phyloP scores from a whole-genome alignment of 2,888 invertebrate species.

The Acronicta psi region DNA sequence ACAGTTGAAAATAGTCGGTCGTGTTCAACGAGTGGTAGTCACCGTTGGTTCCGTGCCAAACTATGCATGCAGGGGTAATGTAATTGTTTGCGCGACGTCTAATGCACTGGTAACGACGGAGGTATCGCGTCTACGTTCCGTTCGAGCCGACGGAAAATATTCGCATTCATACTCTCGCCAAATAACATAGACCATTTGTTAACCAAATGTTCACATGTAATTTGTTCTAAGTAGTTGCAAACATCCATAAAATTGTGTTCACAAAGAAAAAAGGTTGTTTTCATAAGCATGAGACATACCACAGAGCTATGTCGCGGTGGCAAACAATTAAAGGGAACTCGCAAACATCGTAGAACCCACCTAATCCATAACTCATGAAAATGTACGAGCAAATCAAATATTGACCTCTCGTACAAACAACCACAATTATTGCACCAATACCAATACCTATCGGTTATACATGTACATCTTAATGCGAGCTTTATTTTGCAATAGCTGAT shows the following conservation, averaged over 20 bases:
- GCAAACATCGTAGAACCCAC: constrained; percentile 77
- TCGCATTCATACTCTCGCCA: constrained; percentile 52
- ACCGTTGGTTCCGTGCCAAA: constrained; percentile 83
- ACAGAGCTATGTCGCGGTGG: constrained; percentile 29
- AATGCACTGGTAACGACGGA: constrained; percentile 76
- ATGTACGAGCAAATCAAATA: constrained; percentile 80
- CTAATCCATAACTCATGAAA: constrained; percentile 87
- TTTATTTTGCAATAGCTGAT: constrained; percentile 16
- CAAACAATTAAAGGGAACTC: constrained; percentile 74
- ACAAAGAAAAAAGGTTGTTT: not conserved
- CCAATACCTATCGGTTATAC: constrained; percentile 11
- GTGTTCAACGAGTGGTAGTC: constrained; percentile 76
- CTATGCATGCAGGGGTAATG: constrained; percentile 76
- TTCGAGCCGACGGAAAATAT: constrained; percentile 54
- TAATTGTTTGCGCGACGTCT: constrained; percentile 79
- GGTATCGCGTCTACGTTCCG: constrained; percentile 61
- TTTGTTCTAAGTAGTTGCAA: constrained; percentile 1
- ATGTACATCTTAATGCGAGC: not conserved
- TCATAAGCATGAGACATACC: constrained; percentile 1
- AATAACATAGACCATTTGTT: constrained; percentile 32
- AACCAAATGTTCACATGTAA: not conserved
- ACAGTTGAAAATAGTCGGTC: constrained; percentile 77
- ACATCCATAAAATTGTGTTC: not conserved
- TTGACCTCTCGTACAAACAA: constrained; percentile 74
- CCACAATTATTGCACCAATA: constrained; percentile 41